phyloP scores from a whole-genome alignment of 2,888 invertebrate genomes.

The Aphidoletes aphidimyza region DNA sequence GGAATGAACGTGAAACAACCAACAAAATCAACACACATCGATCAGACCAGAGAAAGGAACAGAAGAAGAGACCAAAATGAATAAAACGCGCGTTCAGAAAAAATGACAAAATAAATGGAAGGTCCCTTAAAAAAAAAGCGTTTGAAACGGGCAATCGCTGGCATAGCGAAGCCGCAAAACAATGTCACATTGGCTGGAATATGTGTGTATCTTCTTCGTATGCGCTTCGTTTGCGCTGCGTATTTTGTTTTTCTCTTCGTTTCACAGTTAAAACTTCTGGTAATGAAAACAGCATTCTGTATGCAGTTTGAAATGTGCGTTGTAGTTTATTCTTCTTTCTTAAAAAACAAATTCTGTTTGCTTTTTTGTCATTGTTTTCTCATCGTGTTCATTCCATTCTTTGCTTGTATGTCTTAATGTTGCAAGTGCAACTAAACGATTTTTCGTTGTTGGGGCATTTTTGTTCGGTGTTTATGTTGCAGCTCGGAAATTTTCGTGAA shows the following conservation, averaged over 20 bases:
- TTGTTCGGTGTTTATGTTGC: not conserved
- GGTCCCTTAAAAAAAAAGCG: conserved; percentile 19
- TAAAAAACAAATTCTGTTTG: too few relatives aligned
- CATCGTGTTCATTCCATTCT: not conserved
- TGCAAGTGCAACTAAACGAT: conserved; percentile 41
- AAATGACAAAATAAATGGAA: conserved; percentile 27
- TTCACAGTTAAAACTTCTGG: too few relatives aligned
- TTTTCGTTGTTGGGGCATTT: not conserved
- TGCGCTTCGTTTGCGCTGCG: not conserved
- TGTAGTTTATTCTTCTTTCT: conserved; percentile 27
- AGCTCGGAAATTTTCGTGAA: not conserved
- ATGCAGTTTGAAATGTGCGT: too few relatives aligned
- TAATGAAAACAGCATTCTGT: too few relatives aligned
- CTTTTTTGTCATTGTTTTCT: conserved; percentile 15
- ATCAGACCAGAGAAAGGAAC: not conserved
- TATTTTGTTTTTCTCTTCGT: not conserved
- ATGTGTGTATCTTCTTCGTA: not conserved
- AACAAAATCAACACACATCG: not conserved
- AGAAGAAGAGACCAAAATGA: conserved; percentile 2
- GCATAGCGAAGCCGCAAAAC: not conserved
- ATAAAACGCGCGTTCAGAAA: conserved; percentile 16
- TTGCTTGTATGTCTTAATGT: conserved; percentile 28
- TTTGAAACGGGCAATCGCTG: not conserved
- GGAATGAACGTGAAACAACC: too few relatives aligned
- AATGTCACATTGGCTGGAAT: conserved; percentile 5